These are phyloP conservation scores for Neoitamus cyanurus DNA, from an alignment of 2,888 invertebrate genomes.

Conservation along the genomic window DNA sequence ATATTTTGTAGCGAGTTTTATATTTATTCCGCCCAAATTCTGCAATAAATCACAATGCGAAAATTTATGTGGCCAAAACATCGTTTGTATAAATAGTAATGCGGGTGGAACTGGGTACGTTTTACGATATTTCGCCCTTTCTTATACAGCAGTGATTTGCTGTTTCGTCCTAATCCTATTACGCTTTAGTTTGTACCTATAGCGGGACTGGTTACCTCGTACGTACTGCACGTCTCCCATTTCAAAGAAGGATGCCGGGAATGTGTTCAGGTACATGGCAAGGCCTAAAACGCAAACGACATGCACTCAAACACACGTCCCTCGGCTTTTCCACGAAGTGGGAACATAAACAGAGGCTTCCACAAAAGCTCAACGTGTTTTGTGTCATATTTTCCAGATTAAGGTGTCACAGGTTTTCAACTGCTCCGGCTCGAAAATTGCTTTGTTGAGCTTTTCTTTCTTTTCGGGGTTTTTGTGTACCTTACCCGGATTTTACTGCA, in stretches of 20 bases:
- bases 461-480: background rate
- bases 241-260: background rate
- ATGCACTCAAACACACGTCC: conserved; percentile 35
- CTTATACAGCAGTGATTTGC: conserved; percentile 13
- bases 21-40: background rate
- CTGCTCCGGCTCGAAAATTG: conserved; percentile 31
- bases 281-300: conserved; percentile 26
- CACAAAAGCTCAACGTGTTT: conserved; percentile 52
- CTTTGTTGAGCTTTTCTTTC: conserved; percentile 35
- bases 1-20: background rate
- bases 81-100: conserved; percentile 37
- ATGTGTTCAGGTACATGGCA: background rate
- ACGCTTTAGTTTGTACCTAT: conserved; percentile 6
- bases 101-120: background rate
- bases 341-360: conserved; percentile 34
- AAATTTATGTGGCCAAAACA: conserved; percentile 27
- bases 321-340: background rate
- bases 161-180: conserved; percentile 36
- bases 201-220: background rate
- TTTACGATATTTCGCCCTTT: conserved; percentile 35
- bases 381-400: conserved; percentile 55
- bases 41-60: conserved; percentile 22
- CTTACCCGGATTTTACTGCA: background rate
- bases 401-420: conserved; percentile 53
- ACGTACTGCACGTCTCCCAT: background rate